phyloP scores from a whole-genome alignment of 2,113 vertebrate genomes.

The Geococcyx californianus region DNA sequence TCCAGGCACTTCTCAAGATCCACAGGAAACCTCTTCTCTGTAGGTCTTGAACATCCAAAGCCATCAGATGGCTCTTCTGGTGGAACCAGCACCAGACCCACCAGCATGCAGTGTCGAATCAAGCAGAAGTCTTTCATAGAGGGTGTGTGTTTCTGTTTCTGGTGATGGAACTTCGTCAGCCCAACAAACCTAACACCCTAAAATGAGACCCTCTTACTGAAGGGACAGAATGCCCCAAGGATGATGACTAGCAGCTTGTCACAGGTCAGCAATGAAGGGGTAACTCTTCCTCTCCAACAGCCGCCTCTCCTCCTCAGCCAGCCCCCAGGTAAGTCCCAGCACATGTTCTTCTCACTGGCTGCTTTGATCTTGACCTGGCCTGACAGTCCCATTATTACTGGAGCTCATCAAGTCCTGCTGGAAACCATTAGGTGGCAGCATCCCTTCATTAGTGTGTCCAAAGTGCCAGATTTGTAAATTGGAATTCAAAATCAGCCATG shows the following conservation, averaged over 20 bases:
- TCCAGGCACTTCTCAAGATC: not conserved
- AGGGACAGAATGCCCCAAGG: not conserved
- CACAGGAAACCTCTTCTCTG: not conserved
- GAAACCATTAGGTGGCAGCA: slow-evolving; percentile 63
- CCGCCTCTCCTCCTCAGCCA: not conserved
- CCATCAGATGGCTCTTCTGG: not conserved
- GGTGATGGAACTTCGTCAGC: not conserved
- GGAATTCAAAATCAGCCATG: slow-evolving; percentile 38
- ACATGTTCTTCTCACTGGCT: not conserved
- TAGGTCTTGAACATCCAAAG: not conserved
- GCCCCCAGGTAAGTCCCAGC: not conserved
- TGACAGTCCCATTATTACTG: not conserved
- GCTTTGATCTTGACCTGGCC: not conserved
- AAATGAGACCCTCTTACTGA: not conserved
- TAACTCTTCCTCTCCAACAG: not conserved
- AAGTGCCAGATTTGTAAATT: not conserved
- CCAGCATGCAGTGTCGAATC: not conserved
- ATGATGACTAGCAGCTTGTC: not conserved
- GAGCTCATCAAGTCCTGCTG: not conserved
- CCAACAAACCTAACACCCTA: not conserved
- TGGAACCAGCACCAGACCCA: not conserved
- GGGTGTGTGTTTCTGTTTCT: not conserved
- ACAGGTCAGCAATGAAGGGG: not conserved
- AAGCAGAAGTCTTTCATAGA: not conserved
- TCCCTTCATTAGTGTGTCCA: not conserved